Evolutionary conservation across 2,888 invertebrate genomes (phyloP).

Genomic region (Diloba caeruleocephala): DNA sequence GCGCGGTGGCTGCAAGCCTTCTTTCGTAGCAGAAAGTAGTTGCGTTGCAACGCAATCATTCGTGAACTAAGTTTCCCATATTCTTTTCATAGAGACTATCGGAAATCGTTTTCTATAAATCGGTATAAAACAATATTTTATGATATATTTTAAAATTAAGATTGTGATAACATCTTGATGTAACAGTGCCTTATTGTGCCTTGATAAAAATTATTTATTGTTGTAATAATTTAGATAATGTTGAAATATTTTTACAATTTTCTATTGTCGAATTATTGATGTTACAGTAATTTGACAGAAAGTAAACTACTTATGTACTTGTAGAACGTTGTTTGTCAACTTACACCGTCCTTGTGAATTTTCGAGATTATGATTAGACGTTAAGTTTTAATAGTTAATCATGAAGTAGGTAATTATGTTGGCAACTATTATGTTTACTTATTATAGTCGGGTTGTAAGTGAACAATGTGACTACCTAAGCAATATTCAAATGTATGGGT

Average conservation of each 20-base stretch:
- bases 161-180: slow-evolving; percentile 87
- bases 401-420: slow-evolving; percentile 77
- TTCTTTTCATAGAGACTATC: slow-evolving; percentile 80
- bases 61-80: slow-evolving; percentile 76
- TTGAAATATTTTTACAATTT: slow-evolving; percentile 80
- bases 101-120: slow-evolving; percentile 71
- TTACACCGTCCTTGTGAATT: slow-evolving; percentile 89
- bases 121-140: slow-evolving; percentile 56
- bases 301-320: slow-evolving; percentile 79
- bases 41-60: slow-evolving; percentile 71
- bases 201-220: slow-evolving; percentile 85
- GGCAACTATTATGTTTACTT: slow-evolving; percentile 76
- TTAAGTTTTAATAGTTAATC: slow-evolving; percentile 81
- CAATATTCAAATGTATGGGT: slow-evolving; percentile 69
- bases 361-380: slow-evolving; percentile 86
- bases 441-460: slow-evolving; percentile 58
- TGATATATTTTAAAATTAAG: slow-evolving; percentile 74
- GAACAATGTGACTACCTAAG: slow-evolving; percentile 64
- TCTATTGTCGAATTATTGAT: slow-evolving; percentile 77
- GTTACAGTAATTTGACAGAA: slow-evolving; percentile 74
- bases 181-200: slow-evolving; percentile 88
- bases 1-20: slow-evolving; percentile 72
- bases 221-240: slow-evolving; percentile 82
- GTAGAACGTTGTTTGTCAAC: slow-evolving; percentile 82
- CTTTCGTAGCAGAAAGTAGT: slow-evolving; percentile 80